Conservation (phyloP, 2,113 vertebrate species). For the Aepyceros melampus region DNA sequence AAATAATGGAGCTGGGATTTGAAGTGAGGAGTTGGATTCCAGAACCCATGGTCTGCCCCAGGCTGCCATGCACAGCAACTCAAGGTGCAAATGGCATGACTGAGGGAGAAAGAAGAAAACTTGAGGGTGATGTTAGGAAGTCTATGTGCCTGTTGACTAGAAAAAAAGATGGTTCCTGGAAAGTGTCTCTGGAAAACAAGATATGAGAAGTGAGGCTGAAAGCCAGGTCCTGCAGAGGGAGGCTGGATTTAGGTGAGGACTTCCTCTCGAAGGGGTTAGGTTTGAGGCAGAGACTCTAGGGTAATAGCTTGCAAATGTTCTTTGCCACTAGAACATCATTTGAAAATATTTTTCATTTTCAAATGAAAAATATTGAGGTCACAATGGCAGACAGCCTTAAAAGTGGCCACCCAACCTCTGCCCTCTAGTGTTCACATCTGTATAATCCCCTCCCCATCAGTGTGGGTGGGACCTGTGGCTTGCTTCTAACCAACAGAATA, state of each 20-base stretch:
- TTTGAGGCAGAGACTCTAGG: background rate
- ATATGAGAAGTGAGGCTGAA: background rate
- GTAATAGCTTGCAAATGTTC: background rate
- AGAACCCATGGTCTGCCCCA: background rate
- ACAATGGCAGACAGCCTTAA: no score
- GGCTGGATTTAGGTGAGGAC: background rate
- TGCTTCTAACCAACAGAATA: background rate
- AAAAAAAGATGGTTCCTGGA: background rate
- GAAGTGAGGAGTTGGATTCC: background rate
- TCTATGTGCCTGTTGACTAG: background rate
- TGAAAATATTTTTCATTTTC: background rate
- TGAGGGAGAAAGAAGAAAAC: background rate
- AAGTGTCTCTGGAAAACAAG: background rate
- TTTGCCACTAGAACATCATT: background rate
- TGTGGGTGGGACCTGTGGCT: background rate
- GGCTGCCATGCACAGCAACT: background rate
- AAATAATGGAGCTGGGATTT: background rate
- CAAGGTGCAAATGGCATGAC: background rate
- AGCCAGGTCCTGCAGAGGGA: background rate
- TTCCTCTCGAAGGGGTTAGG: background rate
- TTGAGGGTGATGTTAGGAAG: background rate
- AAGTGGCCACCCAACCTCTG: background rate
- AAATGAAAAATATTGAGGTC: background rate
- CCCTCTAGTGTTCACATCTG: background rate
- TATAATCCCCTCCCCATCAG: background rate